A percentile compares a stretch with the other conserved stretches of the same genome.
These are phyloP conservation scores for Drosophila prostipennis DNA, from an alignment of 2,888 invertebrate species.

Conservation along the genomic window DNA sequence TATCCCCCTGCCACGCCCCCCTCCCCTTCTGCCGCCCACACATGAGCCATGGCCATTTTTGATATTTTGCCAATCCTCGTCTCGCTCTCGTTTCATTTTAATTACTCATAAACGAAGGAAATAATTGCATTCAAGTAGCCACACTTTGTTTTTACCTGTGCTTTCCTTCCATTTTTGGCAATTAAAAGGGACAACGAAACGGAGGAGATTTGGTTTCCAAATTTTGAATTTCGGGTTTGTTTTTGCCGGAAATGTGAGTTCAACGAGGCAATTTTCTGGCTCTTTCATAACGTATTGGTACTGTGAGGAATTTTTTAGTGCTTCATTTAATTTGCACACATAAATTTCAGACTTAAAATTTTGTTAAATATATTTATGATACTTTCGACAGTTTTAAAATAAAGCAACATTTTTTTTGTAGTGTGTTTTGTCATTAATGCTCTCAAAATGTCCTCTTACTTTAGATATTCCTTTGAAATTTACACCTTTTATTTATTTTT, in stretches of 20 bases:
- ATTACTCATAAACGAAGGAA: slow-evolving; percentile 48
- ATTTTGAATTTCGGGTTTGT: slow-evolving; percentile 1
- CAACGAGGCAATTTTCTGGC: background rate
- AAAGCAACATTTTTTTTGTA: too few relatives aligned
- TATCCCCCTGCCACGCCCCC: slow-evolving; percentile 3
- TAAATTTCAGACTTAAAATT: too few relatives aligned
- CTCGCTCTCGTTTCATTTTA: slow-evolving; percentile 35
- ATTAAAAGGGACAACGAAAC: slow-evolving; percentile 6
- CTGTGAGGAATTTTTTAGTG: background rate
- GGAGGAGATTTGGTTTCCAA: background rate
- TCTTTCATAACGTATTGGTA: background rate
- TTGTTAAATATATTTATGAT: too few relatives aligned
- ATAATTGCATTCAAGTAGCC: slow-evolving; percentile 40
- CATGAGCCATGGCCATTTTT: slow-evolving; percentile 41
- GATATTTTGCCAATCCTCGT: slow-evolving; percentile 46
- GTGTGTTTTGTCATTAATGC: too few relatives aligned
- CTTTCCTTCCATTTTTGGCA: slow-evolving; percentile 5
- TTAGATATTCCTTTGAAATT: too few relatives aligned
- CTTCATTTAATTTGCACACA: too few relatives aligned
- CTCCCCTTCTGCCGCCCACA: background rate
- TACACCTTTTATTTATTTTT: too few relatives aligned
- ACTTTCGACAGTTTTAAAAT: too few relatives aligned
- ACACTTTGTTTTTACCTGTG: slow-evolving; percentile 5
- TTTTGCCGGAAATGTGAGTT: background rate
- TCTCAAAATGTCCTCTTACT: too few relatives aligned